These are phyloP conservation scores for Caloenas nicobarica DNA, from an alignment of 2,113 vertebrate genomes.

Conservation along the genomic window DNA sequence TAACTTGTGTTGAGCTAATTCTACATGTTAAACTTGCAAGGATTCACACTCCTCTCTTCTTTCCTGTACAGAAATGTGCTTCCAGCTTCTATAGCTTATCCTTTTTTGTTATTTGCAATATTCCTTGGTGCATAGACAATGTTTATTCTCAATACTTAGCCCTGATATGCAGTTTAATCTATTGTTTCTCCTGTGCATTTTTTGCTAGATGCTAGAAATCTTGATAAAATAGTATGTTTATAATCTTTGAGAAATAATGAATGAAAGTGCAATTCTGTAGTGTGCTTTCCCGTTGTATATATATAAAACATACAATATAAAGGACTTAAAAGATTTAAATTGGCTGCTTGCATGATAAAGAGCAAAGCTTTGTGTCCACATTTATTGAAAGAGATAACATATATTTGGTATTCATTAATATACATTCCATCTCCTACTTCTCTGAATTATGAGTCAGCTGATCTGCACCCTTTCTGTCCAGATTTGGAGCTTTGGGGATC, in stretches of 20 bases:
- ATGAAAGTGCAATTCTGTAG: rapidly evolving
- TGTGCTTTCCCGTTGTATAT: neutral
- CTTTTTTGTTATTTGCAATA: neutral
- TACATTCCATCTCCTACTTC: neutral
- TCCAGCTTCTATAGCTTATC: neutral
- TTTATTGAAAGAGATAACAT: neutral
- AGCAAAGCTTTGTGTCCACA: neutral
- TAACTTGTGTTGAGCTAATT: neutral
- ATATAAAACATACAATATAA: neutral
- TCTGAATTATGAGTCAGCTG: neutral
- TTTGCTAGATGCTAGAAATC: neutral
- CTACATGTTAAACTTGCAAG: neutral
- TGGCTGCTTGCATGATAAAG: neutral
- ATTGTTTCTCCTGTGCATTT: neutral
- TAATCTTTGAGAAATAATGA: neutral
- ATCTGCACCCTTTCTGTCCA: neutral
- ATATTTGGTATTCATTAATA: neutral
- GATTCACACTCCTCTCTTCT: neutral
- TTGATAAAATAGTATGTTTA: neutral
- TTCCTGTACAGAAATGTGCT: neutral
- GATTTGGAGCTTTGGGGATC: neutral
- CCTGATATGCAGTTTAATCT: neutral
- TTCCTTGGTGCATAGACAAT: neutral
- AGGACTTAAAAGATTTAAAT: neutral
- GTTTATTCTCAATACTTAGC: neutral